A percentile compares a stretch with the other conserved stretches of the same genome.
phyloP scores from a whole-genome alignment of 2,113 vertebrate species.

The Corydoras sp. region DNA sequence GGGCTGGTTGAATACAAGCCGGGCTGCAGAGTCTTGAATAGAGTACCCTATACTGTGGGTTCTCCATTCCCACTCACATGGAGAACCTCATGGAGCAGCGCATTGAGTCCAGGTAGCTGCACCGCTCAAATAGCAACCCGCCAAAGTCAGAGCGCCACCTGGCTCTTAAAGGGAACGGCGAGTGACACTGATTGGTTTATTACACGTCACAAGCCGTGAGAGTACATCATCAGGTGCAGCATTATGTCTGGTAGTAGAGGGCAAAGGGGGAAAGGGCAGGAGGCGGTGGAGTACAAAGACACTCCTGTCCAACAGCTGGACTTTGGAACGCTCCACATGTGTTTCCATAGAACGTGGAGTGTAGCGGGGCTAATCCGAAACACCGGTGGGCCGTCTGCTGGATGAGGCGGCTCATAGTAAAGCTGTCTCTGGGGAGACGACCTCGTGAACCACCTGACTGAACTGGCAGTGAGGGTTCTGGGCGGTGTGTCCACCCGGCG shows the following conservation, averaged over 20 bases:
- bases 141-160: no score
- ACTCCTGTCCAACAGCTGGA: neutral
- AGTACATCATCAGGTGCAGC: no score
- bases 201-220: no score
- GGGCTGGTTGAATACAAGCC: no score
- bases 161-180: no score
- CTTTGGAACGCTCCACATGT: neutral
- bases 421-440: neutral
- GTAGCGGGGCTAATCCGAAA: constrained; percentile 6
- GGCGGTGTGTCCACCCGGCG: neutral
- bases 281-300: neutral
- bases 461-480: neutral
- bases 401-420: neutral
- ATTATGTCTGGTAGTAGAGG: neutral
- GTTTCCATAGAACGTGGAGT: neutral
- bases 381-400: neutral
- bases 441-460: constrained; percentile 11
- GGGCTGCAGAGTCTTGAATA: no score
- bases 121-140: no score
- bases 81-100: no score
- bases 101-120: no score
- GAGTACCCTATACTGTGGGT: no score
- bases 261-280: neutral
- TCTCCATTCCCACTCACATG: no score
- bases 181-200: no score